phyloP scores from a whole-genome alignment of 2,888 invertebrate genomes.

The Phymatocera aterrima region DNA sequence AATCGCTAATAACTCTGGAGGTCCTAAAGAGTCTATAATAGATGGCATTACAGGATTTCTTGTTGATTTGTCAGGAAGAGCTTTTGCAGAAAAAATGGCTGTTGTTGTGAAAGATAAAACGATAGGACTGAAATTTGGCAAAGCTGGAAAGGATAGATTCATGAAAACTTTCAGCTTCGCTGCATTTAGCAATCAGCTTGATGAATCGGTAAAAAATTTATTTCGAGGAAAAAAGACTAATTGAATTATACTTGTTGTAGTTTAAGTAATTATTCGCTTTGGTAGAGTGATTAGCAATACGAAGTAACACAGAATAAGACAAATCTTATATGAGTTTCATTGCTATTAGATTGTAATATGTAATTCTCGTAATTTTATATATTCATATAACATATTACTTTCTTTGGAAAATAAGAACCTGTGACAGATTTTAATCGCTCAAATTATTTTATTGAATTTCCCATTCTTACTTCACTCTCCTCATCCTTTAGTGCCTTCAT shows the following conservation, averaged over 20 bases:
- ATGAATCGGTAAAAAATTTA: constrained; percentile 72
- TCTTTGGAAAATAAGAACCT: neutral
- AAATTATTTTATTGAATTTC: neutral
- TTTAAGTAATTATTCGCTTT: neutral
- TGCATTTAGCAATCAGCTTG: constrained; percentile 85
- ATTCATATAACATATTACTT: neutral
- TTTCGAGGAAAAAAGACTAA: constrained; percentile 51
- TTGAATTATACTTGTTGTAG: constrained; percentile 10
- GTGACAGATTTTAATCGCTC: neutral
- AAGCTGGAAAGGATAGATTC: constrained; percentile 85
- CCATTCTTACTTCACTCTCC: too few species aligned
- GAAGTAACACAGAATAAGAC: neutral
- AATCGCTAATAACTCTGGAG: constrained; percentile 96
- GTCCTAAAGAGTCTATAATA: constrained; percentile 94
- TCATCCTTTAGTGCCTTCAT: too few species aligned
- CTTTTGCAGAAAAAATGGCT: constrained; percentile 88
- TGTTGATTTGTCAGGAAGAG: constrained; percentile 82
- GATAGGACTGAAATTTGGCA: constrained; percentile 83
- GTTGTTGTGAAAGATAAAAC: constrained; percentile 81
- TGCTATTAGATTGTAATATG: neutral
- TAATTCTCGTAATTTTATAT: neutral
- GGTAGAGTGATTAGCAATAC: neutral
- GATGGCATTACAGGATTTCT: constrained; percentile 89
- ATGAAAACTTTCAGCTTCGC: constrained; percentile 89
- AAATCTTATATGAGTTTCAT: neutral